A percentile compares a stretch with the other conserved stretches of the same genome.
These are phyloP conservation scores for Meteorus sp. DNA, from an alignment of 1,140 invertebrate genomes.

Conservation along the genomic window DNA sequence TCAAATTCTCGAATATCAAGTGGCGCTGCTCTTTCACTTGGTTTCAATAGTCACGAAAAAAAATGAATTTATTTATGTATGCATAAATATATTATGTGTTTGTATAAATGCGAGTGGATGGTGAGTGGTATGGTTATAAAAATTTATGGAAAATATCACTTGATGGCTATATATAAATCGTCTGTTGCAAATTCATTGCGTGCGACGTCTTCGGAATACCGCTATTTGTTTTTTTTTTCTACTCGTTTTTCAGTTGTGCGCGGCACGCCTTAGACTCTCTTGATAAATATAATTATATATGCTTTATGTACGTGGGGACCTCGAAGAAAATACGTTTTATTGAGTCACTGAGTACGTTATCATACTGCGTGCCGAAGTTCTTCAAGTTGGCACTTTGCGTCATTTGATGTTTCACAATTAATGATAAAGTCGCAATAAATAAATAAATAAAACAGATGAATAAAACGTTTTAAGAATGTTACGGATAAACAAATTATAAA, in stretches of 20 bases:
- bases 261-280: conserved; percentile 12
- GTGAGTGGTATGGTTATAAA: neutral
- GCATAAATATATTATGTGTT: neutral
- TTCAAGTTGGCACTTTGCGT: neutral
- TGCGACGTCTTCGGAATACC: conserved; percentile 25
- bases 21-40: conserved; percentile 15
- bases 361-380: no score
- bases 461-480: no score
- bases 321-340: neutral
- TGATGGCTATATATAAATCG: neutral
- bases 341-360: neutral
- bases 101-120: neutral
- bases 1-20: conserved; percentile 26
- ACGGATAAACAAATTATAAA: no score
- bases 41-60: no score
- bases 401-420: neutral
- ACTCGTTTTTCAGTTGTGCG: no score
- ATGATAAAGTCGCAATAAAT: no score
- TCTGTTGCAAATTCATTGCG: neutral
- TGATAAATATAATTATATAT: conserved; percentile 30
- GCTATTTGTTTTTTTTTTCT: conserved; percentile 26
- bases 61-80: no score
- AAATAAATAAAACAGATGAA: no score
- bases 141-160: neutral
- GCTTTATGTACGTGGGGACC: conserved; percentile 30